Evolutionary conservation across 2,797 vertebrate species (phyloP).

Genomic region (Mycteria americana): DNA sequence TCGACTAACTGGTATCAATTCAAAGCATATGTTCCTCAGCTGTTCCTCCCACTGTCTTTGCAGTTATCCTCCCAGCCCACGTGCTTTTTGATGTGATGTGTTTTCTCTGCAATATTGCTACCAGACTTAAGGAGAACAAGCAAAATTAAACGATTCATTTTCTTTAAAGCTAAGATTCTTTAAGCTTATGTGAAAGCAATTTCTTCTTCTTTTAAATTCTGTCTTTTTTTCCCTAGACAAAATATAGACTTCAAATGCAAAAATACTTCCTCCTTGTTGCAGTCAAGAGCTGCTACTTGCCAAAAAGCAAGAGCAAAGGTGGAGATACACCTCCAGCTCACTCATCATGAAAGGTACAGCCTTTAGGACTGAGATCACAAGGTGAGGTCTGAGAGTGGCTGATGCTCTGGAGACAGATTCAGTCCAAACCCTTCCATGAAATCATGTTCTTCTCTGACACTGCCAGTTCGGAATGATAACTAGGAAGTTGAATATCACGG

Average conservation of each 20-base stretch:
- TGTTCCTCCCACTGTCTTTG: neutral
- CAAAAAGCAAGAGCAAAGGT: neutral
- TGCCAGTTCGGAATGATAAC: neutral
- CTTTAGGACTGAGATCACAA: neutral
- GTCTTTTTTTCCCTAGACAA: neutral
- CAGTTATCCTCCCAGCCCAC: neutral
- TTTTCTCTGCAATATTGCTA: neutral
- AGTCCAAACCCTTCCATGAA: neutral
- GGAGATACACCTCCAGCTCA: neutral
- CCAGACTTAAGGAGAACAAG: neutral
- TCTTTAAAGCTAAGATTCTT: neutral
- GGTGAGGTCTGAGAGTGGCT: neutral
- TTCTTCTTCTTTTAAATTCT: neutral
- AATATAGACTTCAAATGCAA: neutral
- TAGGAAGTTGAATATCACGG: neutral
- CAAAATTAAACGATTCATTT: fast-evolving
- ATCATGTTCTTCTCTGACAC: neutral
- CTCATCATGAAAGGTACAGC: neutral
- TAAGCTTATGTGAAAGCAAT: neutral
- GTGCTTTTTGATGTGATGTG: neutral
- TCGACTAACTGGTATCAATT: neutral
- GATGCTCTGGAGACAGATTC: neutral
- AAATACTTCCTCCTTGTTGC: neutral
- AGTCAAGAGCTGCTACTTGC: neutral
- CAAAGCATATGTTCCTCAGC: neutral